These are phyloP conservation scores for Antheraea yamamai DNA, from an alignment of 2,888 invertebrate genomes.

Conservation along the genomic window DNA sequence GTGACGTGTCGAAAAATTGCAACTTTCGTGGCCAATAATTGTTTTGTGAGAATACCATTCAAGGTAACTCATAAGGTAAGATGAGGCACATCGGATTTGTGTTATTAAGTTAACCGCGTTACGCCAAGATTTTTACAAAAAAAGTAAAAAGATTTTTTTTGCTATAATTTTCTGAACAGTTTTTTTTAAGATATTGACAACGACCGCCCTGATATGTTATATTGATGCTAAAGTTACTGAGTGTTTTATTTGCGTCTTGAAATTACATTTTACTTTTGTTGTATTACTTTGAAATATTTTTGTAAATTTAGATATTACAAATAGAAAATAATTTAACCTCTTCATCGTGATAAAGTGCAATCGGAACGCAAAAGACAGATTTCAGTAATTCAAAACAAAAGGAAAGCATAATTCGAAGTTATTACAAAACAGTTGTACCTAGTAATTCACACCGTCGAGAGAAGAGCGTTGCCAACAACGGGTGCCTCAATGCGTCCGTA, in stretches of 20 bases:
- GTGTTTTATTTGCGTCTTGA: too few relatives aligned
- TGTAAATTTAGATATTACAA: too few relatives aligned
- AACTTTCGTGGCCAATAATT: constrained; percentile 29
- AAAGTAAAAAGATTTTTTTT: neutral
- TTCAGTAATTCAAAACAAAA: constrained; percentile 26
- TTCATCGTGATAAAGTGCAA: neutral
- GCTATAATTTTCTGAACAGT: too few relatives aligned
- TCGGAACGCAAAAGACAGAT: neutral
- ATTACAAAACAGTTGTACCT: constrained; percentile 17
- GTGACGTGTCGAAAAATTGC: constrained; percentile 46
- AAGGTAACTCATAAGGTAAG: neutral
- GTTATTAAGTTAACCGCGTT: neutral
- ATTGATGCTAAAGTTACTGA: too few relatives aligned
- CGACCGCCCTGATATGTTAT: too few relatives aligned
- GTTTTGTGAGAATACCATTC: neutral
- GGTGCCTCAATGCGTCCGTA: constrained; percentile 5
- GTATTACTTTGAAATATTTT: too few relatives aligned
- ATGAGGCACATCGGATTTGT: neutral
- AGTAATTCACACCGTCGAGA: constrained; percentile 12
- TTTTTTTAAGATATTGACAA: too few relatives aligned
- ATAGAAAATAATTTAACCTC: too few relatives aligned
- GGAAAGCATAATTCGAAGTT: constrained; percentile 24
- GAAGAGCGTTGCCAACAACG: constrained; percentile 1
- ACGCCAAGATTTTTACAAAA: neutral
- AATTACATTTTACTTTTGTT: too few relatives aligned